A percentile compares a stretch with the other conserved stretches of the same genome.
Conservation (phyloP, 2,797 vertebrate species). For the Onychomys torridus region DNA sequence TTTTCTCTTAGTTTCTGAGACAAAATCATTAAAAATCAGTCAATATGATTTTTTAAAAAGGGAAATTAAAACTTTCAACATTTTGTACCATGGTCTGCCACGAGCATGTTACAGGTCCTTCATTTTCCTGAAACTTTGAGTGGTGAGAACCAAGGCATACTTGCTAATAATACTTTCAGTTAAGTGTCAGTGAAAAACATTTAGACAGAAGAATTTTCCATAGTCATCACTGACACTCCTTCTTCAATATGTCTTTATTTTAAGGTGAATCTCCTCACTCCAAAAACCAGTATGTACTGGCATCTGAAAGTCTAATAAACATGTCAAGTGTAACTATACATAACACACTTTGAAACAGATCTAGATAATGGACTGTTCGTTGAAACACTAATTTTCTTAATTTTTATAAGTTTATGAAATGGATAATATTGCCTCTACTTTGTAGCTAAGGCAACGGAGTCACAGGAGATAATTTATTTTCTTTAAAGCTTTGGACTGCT, state of each 20-base stretch:
- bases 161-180: no score
- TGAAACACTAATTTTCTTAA: neutral
- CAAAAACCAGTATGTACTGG: neutral
- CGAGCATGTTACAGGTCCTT: neutral
- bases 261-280: neutral
- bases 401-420: slow-evolving; percentile 8
- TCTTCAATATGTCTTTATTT: neutral
- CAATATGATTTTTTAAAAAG: neutral
- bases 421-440: neutral
- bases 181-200: neutral
- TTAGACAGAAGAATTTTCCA: neutral
- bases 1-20: neutral
- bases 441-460: neutral
- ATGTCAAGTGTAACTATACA: neutral
- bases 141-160: neutral
- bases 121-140: neutral
- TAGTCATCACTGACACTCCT: neutral
- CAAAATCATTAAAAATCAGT: neutral
- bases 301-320: neutral
- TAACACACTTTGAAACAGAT: neutral
- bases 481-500: neutral
- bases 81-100: neutral
- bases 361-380: neutral
- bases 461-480: neutral
- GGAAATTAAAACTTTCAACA: neutral